Evolutionary conservation across 1,140 invertebrate species (phyloP), one percentile per base, ranked within the genome.

Genomic region (Venturia canescens): DNA sequence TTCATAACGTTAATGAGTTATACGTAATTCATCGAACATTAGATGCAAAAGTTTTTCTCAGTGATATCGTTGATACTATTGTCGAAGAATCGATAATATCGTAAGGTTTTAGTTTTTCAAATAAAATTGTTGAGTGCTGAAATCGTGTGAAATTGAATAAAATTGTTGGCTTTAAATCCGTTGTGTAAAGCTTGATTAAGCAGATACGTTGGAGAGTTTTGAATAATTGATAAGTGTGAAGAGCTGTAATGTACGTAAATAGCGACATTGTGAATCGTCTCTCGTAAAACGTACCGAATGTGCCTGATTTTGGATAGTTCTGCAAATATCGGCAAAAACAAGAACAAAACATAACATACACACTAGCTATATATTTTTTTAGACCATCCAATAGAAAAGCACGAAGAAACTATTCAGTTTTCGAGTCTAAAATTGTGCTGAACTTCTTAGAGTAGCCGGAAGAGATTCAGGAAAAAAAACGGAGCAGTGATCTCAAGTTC

Each of bases 241-340:
- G 18, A 53, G 71, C 44, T 38, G 27, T n/a, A 74, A 74, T 34
- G 71, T 74, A 74, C 71, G 71, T 74, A 74, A 74, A 74, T 74
- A 53, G 44, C 50, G 71, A 53, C 38, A 74, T 23, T n/a, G n/a
- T 27, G 13, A 21, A 26, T 71, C 31, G 69, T 74, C 71, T 74
- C 71, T 53, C 38, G 71, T 74, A 53, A 74, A 74, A 74, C 71
- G 71, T 50, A 74, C 71, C 71, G 71, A 74, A 74, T 74, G 71
- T 74, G 71, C 71, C 71, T 74, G 71, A 50, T 63, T 74, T 74
- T 53, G 71, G 71, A 74, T 74, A 74, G 21, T 74, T 74, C 57
- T 63, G 57, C 71, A 27, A 74, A 6, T 74, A 74, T 50, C 71
- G 27, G 71, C 71, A 18, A 74, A 26, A 38, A 48, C 21, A 38